phyloP scores from a whole-genome alignment of 2,113 vertebrate genomes.

The Perca schrenkii region DNA sequence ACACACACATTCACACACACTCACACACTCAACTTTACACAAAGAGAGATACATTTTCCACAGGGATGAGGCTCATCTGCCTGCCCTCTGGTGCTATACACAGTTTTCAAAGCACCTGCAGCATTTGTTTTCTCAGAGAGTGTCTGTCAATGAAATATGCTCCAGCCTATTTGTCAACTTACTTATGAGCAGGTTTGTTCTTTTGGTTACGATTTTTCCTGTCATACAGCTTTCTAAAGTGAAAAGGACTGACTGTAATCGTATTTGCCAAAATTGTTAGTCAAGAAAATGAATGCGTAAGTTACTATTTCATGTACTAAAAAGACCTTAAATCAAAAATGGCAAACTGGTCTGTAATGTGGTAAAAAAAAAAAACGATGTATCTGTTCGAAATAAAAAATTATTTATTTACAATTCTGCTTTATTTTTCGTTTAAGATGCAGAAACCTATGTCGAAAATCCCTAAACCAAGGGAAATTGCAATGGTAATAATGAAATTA shows the following conservation, averaged over 20 bases:
- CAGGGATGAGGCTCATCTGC: conserved; percentile 79
- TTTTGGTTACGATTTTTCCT: conserved; percentile 24
- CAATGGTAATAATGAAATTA: not conserved
- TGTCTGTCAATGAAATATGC: conserved; percentile 66
- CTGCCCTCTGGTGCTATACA: conserved; percentile 83
- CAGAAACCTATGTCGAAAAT: not conserved
- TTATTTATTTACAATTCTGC: too few species aligned
- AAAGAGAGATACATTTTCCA: conserved; percentile 57
- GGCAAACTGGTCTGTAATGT: too few species aligned
- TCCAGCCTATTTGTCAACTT: conserved; percentile 68
- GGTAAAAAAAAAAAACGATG: too few species aligned
- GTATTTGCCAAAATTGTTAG: not conserved
- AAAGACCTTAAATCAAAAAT: not conserved
- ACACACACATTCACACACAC: conserved; percentile 21
- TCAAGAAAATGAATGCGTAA: not conserved
- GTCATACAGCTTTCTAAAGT: conserved; percentile 27
- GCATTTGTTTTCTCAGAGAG: conserved; percentile 77
- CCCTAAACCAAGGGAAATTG: not conserved
- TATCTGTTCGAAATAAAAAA: too few species aligned
- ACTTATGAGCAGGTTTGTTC: conserved; percentile 33
- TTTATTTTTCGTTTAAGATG: not conserved
- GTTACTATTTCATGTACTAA: not conserved
- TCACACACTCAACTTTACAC: conserved; percentile 50
- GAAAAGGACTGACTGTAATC: conserved; percentile 5
- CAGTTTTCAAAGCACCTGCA: conserved; percentile 81